Evolutionary conservation across 2,888 invertebrate species (phyloP).

Genomic region (Pachydiplax longipennis): DNA sequence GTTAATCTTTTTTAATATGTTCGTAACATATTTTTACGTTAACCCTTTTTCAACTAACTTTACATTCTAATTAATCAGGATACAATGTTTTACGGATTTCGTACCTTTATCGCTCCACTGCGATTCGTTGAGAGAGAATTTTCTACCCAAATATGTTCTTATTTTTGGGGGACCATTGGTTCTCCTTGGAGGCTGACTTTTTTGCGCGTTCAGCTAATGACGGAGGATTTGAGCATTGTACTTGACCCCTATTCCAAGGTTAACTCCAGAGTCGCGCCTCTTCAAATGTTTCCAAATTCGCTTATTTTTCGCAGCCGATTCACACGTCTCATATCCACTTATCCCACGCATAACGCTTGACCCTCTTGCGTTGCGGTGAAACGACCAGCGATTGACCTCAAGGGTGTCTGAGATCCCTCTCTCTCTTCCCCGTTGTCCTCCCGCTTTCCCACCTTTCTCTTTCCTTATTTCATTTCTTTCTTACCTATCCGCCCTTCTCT

Average conservation of each 20-base stretch:
- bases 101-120: too few relatives aligned
- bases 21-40: too few relatives aligned
- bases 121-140: too few relatives aligned
- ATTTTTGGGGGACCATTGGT: too few relatives aligned
- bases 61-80: too few relatives aligned
- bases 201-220: neutral
- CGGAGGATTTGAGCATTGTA: neutral
- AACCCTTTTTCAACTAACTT: too few relatives aligned
- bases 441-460: neutral
- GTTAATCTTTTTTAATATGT: too few relatives aligned
- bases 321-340: neutral
- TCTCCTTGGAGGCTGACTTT: too few relatives aligned
- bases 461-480: neutral
- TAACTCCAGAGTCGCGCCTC: neutral
- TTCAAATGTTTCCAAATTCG: neutral
- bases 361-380: slow-evolving; percentile 9
- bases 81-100: too few relatives aligned
- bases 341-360: neutral
- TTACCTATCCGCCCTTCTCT: neutral
- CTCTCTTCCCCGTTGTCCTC: neutral
- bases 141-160: too few relatives aligned
- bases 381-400: slow-evolving; percentile 34
- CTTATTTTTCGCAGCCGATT: neutral
- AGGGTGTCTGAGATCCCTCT: neutral
- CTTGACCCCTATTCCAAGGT: neutral